phyloP scores from a whole-genome alignment of 2,113 vertebrate species.

The Capreolus pygargus region DNA sequence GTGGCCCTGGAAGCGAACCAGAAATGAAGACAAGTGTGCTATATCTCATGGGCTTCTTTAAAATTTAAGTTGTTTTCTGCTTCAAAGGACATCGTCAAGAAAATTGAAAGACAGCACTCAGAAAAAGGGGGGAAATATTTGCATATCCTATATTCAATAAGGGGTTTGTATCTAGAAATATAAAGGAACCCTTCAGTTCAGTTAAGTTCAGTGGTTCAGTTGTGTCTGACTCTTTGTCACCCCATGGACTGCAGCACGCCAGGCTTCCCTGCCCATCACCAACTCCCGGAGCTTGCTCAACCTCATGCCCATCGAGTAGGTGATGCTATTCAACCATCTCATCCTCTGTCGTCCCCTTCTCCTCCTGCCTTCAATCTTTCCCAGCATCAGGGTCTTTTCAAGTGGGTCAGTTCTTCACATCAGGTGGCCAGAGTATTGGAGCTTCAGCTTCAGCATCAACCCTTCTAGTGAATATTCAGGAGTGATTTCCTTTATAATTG shows the following conservation, averaged over 20 bases:
- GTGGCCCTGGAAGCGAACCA: neutral
- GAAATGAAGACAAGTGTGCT: neutral
- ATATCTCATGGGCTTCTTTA: neutral
- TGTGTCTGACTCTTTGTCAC: neutral
- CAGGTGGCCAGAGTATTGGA: neutral
- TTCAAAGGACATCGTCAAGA: neutral
- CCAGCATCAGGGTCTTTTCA: neutral
- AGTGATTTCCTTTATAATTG: neutral
- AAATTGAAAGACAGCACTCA: neutral
- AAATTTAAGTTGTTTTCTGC: slow-evolving; percentile 15
- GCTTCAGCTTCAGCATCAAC: neutral
- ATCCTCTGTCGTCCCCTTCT: neutral
- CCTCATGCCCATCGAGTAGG: neutral
- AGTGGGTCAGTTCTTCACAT: neutral
- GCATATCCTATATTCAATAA: neutral
- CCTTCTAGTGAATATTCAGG: neutral
- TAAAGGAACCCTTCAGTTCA: neutral
- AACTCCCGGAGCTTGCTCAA: neutral
- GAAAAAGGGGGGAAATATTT: neutral
- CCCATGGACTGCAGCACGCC: neutral
- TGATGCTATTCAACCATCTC: neutral
- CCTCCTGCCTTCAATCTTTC: neutral
- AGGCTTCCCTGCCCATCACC: neutral
- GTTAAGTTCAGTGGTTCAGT: neutral
- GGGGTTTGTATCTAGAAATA: neutral